Base-by-base conservation (phyloP, 2,888 invertebrate genomes). In the Salpingus planirostris region DNA sequence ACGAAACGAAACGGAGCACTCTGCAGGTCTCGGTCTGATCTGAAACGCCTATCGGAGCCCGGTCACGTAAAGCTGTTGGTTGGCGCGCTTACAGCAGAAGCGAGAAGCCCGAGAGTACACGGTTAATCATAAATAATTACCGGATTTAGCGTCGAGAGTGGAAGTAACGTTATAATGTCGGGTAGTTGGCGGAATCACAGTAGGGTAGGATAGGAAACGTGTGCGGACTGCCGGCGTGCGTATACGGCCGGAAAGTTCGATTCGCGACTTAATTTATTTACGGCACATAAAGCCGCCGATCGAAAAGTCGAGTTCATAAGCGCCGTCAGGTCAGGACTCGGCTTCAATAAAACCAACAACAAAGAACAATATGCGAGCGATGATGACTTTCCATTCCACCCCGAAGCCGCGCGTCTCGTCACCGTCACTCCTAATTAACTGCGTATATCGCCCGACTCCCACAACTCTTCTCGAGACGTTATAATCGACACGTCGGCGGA, bases 71-170 rank as follows among this genome's bases (percentile, higher is more conserved):
- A 33, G 27, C 25, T 24, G 21, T 12, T 27, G n/a, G n/a, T n/a
- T n/a, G n/a, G n/a, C n/a, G n/a, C 21, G 15, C 28, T 5, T 18
- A 27, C 27, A 33, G 29, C 24, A 21, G 10, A n/a, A 18, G 29
- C 14, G 30, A 27, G 6, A 18, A 6, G 6, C 18, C 6, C 15
- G 23, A 18, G 10, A 26, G 34, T 27, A 29, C 35, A 15, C 27
- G 26, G 30, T 35, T 35, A 35, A 35, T 35, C 29, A 35, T 35
- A 35, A 26, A 30, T 35, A 35, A 35, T 35, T 35, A 22, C 14
- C n/a, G 26, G 33, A 24, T 11, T 29, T 29, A 18, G 24, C 22
- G n/a, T n/a, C n/a, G n/a, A n/a, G n/a, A n/a, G n/a, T n/a, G n/a
- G n/a, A n/a, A n/a, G n/a, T n/a, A n/a, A n/a, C n/a, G n/a, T n/a